phyloP scores from a whole-genome alignment of 2,888 invertebrate genomes.

The Cantharis lateralis region DNA sequence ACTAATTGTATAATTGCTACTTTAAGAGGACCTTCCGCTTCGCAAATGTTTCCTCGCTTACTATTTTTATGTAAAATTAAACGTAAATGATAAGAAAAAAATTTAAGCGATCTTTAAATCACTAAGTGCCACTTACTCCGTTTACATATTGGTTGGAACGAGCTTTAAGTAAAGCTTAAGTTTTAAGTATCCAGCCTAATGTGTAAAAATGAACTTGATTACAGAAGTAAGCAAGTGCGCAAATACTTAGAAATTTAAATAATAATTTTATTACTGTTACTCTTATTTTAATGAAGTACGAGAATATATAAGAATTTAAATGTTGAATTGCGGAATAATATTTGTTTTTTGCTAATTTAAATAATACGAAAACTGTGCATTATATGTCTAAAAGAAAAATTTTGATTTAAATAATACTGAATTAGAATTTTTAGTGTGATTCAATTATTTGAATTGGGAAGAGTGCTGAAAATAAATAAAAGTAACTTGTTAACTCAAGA shows the following conservation, averaged over 20 bases:
- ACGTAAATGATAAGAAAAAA: too few relatives aligned
- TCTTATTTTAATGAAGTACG: neutral
- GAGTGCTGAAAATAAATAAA: neutral
- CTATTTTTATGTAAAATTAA: too few relatives aligned
- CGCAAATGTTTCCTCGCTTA: too few relatives aligned
- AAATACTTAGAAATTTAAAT: neutral
- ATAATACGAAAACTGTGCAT: neutral
- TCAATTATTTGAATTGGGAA: neutral
- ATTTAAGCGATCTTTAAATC: too few relatives aligned
- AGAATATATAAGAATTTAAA: neutral
- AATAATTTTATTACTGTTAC: neutral
- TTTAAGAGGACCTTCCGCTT: too few relatives aligned
- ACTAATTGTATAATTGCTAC: too few relatives aligned
- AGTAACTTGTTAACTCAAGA: neutral
- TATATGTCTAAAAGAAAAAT: neutral
- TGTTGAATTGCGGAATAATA: neutral
- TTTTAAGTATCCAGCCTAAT: too few relatives aligned
- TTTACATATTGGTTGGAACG: too few relatives aligned
- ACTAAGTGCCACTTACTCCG: too few relatives aligned
- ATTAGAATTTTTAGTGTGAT: neutral
- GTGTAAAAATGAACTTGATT: neutral
- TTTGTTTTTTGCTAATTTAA: neutral
- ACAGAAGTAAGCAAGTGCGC: neutral
- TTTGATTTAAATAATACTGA: neutral
- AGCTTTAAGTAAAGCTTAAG: too few relatives aligned